Percentiles rank a stretch among this genome's conserved stretches.
Conservation (phyloP, 2,888 invertebrate genomes). For the Pseudoips prasinana region DNA sequence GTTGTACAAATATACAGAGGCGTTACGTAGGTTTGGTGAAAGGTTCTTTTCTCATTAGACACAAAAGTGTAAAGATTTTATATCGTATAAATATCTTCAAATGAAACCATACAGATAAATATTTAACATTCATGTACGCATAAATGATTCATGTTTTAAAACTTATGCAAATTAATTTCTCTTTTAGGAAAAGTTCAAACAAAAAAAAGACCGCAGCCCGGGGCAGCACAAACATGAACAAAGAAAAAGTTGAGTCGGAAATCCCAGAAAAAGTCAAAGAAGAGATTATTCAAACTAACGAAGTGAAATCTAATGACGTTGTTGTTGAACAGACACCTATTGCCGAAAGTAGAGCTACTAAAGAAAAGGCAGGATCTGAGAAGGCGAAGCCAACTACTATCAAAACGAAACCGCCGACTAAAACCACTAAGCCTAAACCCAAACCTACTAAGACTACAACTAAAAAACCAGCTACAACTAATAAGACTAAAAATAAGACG, state of each 20-base stretch:
- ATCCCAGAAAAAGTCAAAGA: conserved; percentile 45
- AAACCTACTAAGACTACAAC: conserved; percentile 51
- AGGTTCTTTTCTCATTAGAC: too few species aligned
- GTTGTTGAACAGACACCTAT: conserved; percentile 29
- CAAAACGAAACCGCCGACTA: conserved; percentile 46
- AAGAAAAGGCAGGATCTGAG: conserved; percentile 48
- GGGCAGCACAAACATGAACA: conserved; percentile 44
- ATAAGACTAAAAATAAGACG: conserved; percentile 56
- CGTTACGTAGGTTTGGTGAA: too few species aligned
- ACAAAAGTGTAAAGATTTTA: too few species aligned
- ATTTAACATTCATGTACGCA: too few species aligned
- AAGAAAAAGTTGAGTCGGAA: conserved; percentile 42
- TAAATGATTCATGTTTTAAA: too few species aligned
- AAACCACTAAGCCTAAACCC: conserved; percentile 52
- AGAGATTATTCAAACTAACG: conserved; percentile 38
- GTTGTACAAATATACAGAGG: too few species aligned
- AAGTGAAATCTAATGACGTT: conserved; percentile 37
- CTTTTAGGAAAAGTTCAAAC: conserved; percentile 58
- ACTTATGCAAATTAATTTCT: too few species aligned
- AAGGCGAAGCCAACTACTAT: conserved; percentile 60
- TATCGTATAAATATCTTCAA: too few species aligned
- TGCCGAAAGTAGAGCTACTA: conserved; percentile 51
- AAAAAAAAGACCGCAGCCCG: conserved; percentile 70
- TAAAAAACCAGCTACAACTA: conserved; percentile 62
- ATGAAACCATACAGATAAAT: too few species aligned